A percentile compares a stretch with the other conserved stretches of the same genome.
Evolutionary conservation across 2,797 vertebrate species (phyloP).

Genomic region (Megaceryle alcyon): DNA sequence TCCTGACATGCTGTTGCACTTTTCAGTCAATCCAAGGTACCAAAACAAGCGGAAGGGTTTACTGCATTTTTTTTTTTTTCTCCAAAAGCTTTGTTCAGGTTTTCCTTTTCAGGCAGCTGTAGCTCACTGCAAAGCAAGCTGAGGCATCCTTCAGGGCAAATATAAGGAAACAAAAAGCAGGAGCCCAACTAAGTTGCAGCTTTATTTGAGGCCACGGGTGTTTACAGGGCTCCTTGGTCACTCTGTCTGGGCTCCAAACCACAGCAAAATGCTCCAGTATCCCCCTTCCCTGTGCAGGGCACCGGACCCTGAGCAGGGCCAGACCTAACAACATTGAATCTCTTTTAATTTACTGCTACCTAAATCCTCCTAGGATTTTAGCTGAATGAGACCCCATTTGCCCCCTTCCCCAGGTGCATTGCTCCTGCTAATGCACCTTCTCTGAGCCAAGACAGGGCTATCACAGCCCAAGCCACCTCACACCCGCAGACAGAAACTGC

Average conservation of each 20-base stretch:
- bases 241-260: neutral
- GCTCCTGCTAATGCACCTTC: neutral
- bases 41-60: neutral
- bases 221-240: neutral
- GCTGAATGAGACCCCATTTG: rapidly evolving
- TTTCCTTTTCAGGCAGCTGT: neutral
- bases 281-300: neutral
- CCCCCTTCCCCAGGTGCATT: neutral
- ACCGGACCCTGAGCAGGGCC: neutral
- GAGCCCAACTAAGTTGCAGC: neutral
- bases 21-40: neutral
- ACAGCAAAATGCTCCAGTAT: neutral
- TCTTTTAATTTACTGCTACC: neutral
- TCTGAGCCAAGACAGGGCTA: neutral
- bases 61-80: neutral
- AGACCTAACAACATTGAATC: neutral
- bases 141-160: neutral
- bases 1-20: rapidly evolving
- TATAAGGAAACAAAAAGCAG: neutral
- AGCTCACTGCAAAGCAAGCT: neutral
- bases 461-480: rapidly evolving
- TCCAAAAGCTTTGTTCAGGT: neutral
- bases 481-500: neutral
- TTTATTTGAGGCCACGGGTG: neutral
- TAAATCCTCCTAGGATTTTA: neutral